Evolutionary conservation across 2,797 vertebrate species (phyloP).

Genomic region (Florisuga fusca): DNA sequence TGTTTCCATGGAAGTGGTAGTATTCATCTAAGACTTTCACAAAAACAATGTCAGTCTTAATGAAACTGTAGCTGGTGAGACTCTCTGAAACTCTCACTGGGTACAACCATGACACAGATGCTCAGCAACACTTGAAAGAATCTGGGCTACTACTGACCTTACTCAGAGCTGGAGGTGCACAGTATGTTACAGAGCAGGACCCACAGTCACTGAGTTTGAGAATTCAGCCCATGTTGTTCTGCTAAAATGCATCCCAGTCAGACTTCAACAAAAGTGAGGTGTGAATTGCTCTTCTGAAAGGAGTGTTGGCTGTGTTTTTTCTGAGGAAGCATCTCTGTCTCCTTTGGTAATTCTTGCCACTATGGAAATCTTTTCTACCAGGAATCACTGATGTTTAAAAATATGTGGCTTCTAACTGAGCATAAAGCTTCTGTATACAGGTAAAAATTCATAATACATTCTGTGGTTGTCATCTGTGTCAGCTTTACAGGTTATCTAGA

Average conservation of each 20-base stretch:
- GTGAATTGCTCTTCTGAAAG: slow-evolving; percentile 15
- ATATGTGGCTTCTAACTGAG: neutral
- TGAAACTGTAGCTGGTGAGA: neutral
- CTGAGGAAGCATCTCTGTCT: neutral
- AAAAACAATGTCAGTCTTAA: neutral
- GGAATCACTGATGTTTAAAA: neutral
- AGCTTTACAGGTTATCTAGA: neutral
- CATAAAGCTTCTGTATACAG: neutral
- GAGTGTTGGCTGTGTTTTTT: neutral
- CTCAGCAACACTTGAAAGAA: neutral
- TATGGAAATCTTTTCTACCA: neutral
- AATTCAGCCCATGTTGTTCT: neutral
- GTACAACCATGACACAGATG: neutral
- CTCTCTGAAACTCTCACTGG: neutral
- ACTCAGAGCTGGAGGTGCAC: neutral
- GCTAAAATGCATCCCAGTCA: neutral
- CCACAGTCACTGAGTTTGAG: neutral
- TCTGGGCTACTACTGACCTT: neutral
- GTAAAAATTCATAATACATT: neutral
- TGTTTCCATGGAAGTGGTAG: slow-evolving; percentile 8
- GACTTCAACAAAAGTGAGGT: neutral
- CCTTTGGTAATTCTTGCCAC: neutral
- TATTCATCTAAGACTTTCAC: neutral
- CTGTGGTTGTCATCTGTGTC: neutral
- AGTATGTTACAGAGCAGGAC: neutral